These are phyloP conservation scores for Halcyon smyrnensis DNA, from an alignment of 2,797 vertebrate species.

Conservation along the genomic window DNA sequence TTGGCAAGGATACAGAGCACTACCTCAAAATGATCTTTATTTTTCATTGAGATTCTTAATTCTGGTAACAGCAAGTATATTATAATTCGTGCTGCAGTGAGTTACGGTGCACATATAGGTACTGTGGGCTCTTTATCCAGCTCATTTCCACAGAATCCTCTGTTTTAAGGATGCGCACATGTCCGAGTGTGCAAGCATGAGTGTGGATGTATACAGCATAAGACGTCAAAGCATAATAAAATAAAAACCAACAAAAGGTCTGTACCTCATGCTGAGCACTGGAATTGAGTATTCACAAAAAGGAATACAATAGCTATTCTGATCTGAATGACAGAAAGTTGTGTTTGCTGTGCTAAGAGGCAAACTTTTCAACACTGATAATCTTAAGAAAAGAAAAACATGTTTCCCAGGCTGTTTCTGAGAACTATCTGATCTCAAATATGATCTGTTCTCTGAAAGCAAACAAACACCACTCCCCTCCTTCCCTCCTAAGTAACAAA, in stretches of 20 bases:
- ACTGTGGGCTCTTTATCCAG: neutral
- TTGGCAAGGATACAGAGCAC: constrained; percentile 12
- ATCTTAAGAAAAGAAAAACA: neutral
- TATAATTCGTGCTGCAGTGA: neutral
- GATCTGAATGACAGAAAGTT: neutral
- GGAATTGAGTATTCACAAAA: neutral
- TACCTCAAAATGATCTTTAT: constrained; percentile 1
- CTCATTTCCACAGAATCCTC: neutral
- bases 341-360: neutral
- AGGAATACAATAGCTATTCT: neutral
- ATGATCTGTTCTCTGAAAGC: constrained; percentile 8
- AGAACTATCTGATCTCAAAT: neutral
- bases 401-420: neutral
- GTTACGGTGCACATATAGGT: neutral
- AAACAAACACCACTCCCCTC: neutral
- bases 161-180: neutral
- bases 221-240: neutral
- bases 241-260: neutral
- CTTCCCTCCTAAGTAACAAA: neutral
- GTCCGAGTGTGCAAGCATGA: neutral
- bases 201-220: neutral
- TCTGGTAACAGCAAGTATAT: constrained; percentile 3
- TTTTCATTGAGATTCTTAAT: constrained; percentile 21
- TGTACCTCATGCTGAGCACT: neutral
- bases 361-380: neutral